Conservation (phyloP, 2,113 vertebrate genomes). For the Trematocara stigmaticum region DNA sequence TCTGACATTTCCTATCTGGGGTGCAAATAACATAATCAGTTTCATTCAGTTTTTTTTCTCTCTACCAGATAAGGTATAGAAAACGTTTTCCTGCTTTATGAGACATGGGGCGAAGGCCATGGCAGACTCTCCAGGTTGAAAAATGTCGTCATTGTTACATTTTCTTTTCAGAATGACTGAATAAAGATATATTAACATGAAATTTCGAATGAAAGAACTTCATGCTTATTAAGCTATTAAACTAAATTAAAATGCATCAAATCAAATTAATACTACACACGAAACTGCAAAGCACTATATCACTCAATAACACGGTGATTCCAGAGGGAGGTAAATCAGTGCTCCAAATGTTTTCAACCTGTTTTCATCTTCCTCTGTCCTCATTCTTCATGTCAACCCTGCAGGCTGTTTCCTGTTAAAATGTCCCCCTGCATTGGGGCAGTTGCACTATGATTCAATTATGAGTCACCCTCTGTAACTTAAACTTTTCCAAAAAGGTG, state of each 20-base stretch:
- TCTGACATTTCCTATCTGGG: neutral
- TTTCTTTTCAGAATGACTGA: neutral
- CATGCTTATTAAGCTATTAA: neutral
- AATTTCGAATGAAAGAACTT: neutral
- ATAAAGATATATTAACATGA: neutral
- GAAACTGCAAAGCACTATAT: neutral
- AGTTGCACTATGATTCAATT: constrained; percentile 21
- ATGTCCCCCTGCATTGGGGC: neutral
- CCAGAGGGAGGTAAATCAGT: neutral
- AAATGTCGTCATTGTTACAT: neutral
- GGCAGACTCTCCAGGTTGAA: neutral
- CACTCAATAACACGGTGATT: neutral
- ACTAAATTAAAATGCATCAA: neutral
- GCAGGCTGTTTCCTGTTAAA: constrained; percentile 4
- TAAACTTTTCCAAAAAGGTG: constrained; percentile 1
- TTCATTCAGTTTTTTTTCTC: neutral
- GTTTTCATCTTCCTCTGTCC: neutral
- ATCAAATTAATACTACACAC: neutral
- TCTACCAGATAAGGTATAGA: neutral
- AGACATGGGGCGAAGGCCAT: neutral
- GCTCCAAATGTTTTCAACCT: neutral
- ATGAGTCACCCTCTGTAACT: constrained; percentile 22
- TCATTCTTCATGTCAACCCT: neutral
- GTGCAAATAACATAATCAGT: neutral
- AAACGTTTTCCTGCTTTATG: neutral